A percentile compares a stretch with the other conserved stretches of the same genome.
Evolutionary conservation across 2,888 invertebrate species (phyloP).

Genomic region (Molorchus minor): DNA sequence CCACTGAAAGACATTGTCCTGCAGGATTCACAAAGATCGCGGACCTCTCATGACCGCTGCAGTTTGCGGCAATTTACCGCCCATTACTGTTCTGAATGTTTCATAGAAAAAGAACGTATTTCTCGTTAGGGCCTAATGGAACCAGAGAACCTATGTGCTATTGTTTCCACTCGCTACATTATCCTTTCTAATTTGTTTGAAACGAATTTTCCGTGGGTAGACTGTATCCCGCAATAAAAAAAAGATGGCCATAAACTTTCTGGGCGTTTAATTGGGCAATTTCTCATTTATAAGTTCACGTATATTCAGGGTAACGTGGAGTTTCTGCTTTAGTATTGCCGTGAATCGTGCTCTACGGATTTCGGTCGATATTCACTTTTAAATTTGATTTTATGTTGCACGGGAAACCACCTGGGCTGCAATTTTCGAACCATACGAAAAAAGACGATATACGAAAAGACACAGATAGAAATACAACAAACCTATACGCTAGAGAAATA

Average conservation of each 20-base stretch:
- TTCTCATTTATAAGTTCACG: slow-evolving; percentile 1
- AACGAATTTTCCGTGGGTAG: neutral
- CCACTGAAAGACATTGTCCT: too few species aligned
- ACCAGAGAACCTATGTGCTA: neutral
- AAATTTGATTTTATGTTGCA: slow-evolving; percentile 6
- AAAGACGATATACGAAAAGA: too few species aligned
- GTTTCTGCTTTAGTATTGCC: slow-evolving; percentile 9
- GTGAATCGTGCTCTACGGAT: slow-evolving; percentile 1
- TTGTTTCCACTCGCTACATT: neutral
- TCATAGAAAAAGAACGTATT: too few species aligned
- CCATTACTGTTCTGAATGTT: too few species aligned
- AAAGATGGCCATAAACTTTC: neutral
- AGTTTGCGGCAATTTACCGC: too few species aligned
- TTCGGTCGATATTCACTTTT: slow-evolving; percentile 2
- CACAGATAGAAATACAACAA: too few species aligned
- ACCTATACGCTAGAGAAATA: too few species aligned
- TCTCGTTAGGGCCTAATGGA: slow-evolving; percentile 1
- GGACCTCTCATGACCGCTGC: too few species aligned
- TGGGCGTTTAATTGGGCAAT: neutral
- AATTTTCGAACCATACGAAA: too few species aligned
- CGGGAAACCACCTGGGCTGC: neutral
- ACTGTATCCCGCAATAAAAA: neutral
- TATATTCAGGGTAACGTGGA: neutral
- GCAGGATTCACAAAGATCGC: too few species aligned
- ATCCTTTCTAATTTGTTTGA: neutral